These are phyloP conservation scores for Anorthoa munda DNA, from an alignment of 2,888 invertebrate genomes.

Conservation along the genomic window DNA sequence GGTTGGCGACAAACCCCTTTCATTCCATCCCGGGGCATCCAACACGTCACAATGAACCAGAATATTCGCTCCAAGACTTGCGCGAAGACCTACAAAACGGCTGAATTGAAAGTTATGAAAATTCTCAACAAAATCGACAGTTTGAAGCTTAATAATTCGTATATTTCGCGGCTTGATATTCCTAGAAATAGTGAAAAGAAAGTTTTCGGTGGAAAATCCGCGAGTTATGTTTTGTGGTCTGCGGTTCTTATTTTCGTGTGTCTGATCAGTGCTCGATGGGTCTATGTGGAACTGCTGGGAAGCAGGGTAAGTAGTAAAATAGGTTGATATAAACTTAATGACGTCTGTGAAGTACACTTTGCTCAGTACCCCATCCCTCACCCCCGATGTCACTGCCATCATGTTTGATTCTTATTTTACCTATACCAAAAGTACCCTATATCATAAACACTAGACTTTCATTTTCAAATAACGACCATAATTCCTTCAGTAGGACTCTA, in stretches of 20 bases:
- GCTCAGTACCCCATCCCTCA: too few species aligned
- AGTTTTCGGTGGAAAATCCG: conserved; percentile 31
- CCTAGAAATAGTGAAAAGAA: conserved; percentile 39
- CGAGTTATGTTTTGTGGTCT: conserved; percentile 33
- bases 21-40: conserved; percentile 65
- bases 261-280: conserved; percentile 67
- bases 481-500: too few species aligned
- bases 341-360: too few species aligned
- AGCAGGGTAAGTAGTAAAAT: conserved; percentile 67
- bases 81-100: conserved; percentile 82
- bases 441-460: too few species aligned
- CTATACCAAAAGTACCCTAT: too few species aligned
- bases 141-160: conserved; percentile 76
- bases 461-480: too few species aligned
- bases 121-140: conserved; percentile 81
- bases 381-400: too few species aligned
- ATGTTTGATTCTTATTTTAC: too few species aligned
- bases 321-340: too few species aligned
- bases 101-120: conserved; percentile 82
- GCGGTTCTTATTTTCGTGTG: conserved; percentile 54
- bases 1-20: conserved; percentile 57
- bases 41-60: conserved; percentile 73
- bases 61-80: conserved; percentile 72
- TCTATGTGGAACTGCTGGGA: conserved; percentile 70
- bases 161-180: conserved; percentile 75